A percentile compares a stretch with the other conserved stretches of the same genome.
Conservation (phyloP, 2,113 vertebrate genomes). For the Pica pica region DNA sequence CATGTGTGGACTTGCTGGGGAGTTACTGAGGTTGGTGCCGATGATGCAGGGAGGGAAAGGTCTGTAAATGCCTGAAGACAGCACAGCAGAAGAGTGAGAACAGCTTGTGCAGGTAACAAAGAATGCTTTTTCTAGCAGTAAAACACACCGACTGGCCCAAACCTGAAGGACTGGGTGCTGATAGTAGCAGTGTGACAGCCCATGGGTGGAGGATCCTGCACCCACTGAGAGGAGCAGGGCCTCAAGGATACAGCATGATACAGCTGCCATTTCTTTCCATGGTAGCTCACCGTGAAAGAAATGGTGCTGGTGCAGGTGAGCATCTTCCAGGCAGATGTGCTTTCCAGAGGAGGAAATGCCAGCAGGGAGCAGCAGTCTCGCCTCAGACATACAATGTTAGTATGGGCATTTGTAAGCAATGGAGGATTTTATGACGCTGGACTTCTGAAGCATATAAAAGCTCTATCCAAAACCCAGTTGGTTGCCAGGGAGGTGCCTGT, state of each 20-base stretch:
- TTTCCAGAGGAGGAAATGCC: neutral
- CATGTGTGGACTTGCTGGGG: neutral
- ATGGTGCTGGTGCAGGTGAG: fast-evolving
- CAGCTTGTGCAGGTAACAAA: neutral
- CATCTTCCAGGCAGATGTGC: fast-evolving
- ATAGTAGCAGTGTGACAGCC: neutral
- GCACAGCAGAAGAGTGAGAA: neutral
- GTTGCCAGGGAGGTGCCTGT: neutral
- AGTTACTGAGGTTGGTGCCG: neutral
- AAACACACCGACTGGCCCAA: neutral
- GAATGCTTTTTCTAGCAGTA: neutral
- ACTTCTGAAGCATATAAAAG: neutral
- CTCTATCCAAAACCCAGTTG: neutral
- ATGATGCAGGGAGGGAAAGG: neutral
- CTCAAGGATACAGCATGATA: neutral
- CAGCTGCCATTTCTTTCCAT: neutral
- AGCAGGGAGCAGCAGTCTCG: neutral
- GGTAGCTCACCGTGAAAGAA: neutral
- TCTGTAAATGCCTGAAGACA: neutral
- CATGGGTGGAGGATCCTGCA: neutral
- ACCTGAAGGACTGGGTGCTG: neutral
- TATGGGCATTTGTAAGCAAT: neutral
- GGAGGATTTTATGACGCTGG: neutral
- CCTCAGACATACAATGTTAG: neutral
- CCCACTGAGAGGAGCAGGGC: neutral